Evolutionary conservation across 2,888 invertebrate species (phyloP).

Genomic region (Leptopterna dolabrata): DNA sequence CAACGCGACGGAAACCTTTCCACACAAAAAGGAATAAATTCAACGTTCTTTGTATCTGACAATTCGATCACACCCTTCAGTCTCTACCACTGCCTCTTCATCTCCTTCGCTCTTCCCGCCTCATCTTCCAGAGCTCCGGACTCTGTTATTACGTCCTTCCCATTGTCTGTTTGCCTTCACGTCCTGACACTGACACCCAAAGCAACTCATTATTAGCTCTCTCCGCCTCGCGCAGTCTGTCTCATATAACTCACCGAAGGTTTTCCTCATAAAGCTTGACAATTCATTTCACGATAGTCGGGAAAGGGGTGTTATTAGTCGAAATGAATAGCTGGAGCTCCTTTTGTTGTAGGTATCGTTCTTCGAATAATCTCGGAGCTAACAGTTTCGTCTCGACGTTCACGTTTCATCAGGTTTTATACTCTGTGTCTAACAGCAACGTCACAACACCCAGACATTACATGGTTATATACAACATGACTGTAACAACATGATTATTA

Average conservation of each 20-base stretch:
- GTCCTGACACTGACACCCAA: not conserved
- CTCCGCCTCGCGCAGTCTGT: not conserved
- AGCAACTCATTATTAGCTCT: not conserved
- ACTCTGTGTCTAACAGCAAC: too few species aligned
- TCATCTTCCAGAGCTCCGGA: not conserved
- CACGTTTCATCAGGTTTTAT: too few species aligned
- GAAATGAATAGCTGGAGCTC: not conserved
- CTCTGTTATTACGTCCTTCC: not conserved
- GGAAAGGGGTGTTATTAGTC: not conserved
- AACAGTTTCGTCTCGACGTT: not conserved
- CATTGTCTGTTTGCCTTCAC: not conserved
- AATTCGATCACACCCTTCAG: not conserved
- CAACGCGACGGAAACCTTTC: too few species aligned
- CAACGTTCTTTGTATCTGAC: too few species aligned
- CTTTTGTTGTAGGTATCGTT: not conserved
- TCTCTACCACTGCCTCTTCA: not conserved
- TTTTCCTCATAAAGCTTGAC: not conserved
- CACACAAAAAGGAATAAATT: too few species aligned
- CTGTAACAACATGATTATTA: too few species aligned
- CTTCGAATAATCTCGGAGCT: not conserved
- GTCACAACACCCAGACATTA: too few species aligned
- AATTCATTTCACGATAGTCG: not conserved
- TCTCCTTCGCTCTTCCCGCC: not conserved
- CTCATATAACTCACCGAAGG: not conserved
- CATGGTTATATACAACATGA: too few species aligned